These are phyloP conservation scores for Rotaria magnacalcarata DNA, from an alignment of 2,888 invertebrate species.

Conservation along the genomic window DNA sequence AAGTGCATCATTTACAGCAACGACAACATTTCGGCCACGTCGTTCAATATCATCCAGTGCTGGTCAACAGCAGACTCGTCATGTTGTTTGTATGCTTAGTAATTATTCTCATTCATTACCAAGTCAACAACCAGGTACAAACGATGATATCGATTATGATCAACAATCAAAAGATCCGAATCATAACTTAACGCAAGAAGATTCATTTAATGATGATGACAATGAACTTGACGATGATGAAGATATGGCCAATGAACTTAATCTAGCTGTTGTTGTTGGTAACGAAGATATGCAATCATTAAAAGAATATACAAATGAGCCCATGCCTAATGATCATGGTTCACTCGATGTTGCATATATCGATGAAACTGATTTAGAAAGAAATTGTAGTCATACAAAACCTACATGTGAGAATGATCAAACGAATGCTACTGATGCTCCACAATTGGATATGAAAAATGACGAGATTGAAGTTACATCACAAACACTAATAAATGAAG, in stretches of 20 bases:
- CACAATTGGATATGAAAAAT: no score
- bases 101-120: constrained; percentile 1
- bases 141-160: not conserved
- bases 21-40: constrained; percentile 19
- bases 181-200: not conserved
- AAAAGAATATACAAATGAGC: not conserved
- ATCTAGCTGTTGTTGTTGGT: constrained; percentile 29
- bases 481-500: not conserved
- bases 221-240: constrained; percentile 20
- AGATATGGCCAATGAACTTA: constrained; percentile 1
- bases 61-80: not conserved
- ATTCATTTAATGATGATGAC: not conserved
- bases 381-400: not conserved
- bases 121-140: not conserved
- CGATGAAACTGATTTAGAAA: constrained; percentile 16
- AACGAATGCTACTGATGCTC: not conserved
- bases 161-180: not conserved
- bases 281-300: constrained; percentile 11
- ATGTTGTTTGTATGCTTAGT: not conserved
- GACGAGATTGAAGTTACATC: not conserved
- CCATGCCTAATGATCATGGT: not conserved
- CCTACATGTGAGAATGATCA: not conserved
- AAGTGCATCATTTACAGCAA: not conserved
- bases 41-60: constrained; percentile 19
- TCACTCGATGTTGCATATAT: constrained; percentile 19